A percentile compares a stretch with the other conserved stretches of the same genome.
Conservation (phyloP, 2,797 vertebrate species). For the Benthosema pterotum region DNA sequence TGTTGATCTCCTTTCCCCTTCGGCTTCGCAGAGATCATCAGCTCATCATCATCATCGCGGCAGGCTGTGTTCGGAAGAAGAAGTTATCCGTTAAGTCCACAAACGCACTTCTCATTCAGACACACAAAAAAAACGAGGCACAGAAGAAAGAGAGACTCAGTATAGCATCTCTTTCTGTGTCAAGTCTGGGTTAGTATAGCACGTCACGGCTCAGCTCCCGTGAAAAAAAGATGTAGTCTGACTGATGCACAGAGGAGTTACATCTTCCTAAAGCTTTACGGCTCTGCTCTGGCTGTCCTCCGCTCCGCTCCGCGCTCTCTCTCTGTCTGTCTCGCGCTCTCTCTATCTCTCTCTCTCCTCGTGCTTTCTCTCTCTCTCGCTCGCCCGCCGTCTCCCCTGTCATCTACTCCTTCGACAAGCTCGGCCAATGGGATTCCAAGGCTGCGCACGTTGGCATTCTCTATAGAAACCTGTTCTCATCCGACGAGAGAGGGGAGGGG, state of each 20-base stretch:
- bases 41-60: constrained; percentile 19
- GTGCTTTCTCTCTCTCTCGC: constrained; percentile 8
- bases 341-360: constrained; percentile 15
- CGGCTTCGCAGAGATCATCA: constrained; percentile 26
- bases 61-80: constrained; percentile 23
- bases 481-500: constrained; percentile 27
- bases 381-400: constrained; percentile 30
- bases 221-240: constrained; percentile 59
- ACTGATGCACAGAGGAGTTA: constrained; percentile 61
- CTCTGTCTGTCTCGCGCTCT: constrained; percentile 29
- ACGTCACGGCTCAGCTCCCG: constrained; percentile 38
- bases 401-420: constrained; percentile 63
- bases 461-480: constrained; percentile 72
- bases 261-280: constrained; percentile 59
- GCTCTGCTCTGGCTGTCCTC: constrained; percentile 24
- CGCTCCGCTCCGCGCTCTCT: constrained; percentile 23
- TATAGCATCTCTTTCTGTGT: not conserved
- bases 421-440: constrained; percentile 74
- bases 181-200: constrained; percentile 17
- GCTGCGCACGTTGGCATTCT: constrained; percentile 41
- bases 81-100: constrained; percentile 53
- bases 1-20: constrained; percentile 38
- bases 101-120: constrained; percentile 28
- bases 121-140: constrained; percentile 19
- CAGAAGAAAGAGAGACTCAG: not conserved